Evolutionary conservation across 2,113 vertebrate genomes (phyloP).

Genomic region (Nestor notabilis): DNA sequence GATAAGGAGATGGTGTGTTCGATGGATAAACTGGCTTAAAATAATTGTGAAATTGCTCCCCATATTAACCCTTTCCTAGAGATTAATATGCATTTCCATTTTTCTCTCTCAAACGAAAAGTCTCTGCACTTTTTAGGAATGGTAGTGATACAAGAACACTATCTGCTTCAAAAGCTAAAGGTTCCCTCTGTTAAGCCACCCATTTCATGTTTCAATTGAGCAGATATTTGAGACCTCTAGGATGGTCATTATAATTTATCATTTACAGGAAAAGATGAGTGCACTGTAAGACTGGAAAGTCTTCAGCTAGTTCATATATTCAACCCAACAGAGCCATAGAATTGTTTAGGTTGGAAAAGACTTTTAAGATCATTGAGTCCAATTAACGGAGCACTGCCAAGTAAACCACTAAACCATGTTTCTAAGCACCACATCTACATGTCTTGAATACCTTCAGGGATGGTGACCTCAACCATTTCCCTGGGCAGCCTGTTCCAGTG

Average conservation of each 20-base stretch:
- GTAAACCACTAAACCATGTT: not conserved
- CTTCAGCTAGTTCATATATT: not conserved
- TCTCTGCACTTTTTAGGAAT: not conserved
- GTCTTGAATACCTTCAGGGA: not conserved
- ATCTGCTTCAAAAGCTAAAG: not conserved
- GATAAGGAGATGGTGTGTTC: not conserved
- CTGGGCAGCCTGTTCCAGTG: not conserved
- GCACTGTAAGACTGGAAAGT: not conserved
- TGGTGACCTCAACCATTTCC: not conserved
- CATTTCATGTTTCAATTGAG: accelerated
- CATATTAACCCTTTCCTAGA: not conserved
- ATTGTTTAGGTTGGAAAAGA: not conserved
- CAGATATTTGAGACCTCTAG: not conserved
- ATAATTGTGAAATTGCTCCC: not conserved
- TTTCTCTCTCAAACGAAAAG: not conserved
- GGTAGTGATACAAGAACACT: not conserved
- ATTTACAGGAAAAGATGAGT: not conserved
- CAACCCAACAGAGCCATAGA: not conserved
- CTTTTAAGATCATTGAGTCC: not conserved
- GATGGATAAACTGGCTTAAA: not conserved
- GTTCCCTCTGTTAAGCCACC: not conserved
- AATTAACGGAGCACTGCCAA: not conserved
- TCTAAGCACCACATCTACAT: not conserved
- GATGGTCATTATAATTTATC: not conserved
- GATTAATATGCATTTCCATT: not conserved